Conservation (phyloP, 2,888 invertebrate genomes). For the Dasysyrphus tricinctus region DNA sequence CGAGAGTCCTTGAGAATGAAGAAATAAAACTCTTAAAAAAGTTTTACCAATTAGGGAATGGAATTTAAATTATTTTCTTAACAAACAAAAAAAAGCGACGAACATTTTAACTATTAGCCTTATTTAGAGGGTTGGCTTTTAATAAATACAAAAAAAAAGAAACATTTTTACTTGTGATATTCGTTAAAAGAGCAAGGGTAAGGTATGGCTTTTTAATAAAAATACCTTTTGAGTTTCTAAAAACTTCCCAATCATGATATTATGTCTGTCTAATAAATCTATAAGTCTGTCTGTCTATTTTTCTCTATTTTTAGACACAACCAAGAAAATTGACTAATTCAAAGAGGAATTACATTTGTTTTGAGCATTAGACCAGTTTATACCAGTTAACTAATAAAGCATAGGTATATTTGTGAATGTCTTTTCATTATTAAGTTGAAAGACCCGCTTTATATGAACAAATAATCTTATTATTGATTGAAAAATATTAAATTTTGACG, state of each 20-base stretch:
- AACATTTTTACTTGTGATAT: neutral
- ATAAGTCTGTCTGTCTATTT: neutral
- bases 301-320: neutral
- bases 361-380: neutral
- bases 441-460: too few species aligned
- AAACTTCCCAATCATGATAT: neutral
- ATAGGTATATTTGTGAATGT: too few species aligned
- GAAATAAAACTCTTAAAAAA: constrained; percentile 57
- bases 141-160: constrained; percentile 8
- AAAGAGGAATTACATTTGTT: too few species aligned
- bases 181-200: neutral
- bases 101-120: constrained; percentile 39
- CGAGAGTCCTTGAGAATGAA: constrained; percentile 63
- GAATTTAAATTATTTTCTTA: constrained; percentile 36
- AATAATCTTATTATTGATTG: too few species aligned
- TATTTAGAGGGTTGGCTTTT: constrained; percentile 34
- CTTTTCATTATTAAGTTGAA: too few species aligned
- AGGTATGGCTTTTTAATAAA: neutral
- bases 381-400: neutral
- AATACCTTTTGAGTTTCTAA: too few species aligned
- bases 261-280: neutral
- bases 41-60: constrained; percentile 60
- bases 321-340: too few species aligned
- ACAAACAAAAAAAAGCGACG: neutral
- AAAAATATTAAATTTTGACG: too few species aligned